Evolutionary conservation across 2,888 invertebrate species (phyloP).

Genomic region (Tinea pellionella): DNA sequence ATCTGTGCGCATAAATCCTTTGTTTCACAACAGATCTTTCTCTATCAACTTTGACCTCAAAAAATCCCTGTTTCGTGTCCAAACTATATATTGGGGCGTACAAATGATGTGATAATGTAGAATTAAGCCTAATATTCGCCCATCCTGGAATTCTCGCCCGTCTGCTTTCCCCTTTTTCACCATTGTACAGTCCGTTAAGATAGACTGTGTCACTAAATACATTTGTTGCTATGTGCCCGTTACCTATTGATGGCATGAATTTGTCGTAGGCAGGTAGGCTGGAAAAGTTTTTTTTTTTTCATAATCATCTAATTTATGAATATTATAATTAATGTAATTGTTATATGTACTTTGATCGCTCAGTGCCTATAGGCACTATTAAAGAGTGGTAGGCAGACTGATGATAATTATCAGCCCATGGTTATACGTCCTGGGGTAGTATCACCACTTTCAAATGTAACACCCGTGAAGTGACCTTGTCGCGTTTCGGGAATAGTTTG

Average conservation of each 20-base stretch:
- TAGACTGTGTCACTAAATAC: slow-evolving; percentile 70
- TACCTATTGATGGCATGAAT: slow-evolving; percentile 71
- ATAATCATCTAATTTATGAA: no score
- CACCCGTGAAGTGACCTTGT: no score
- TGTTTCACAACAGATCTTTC: slow-evolving; percentile 59
- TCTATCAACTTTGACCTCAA: slow-evolving; percentile 56
- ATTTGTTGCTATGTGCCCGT: slow-evolving; percentile 71
- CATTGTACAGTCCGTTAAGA: slow-evolving; percentile 72
- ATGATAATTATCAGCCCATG: no score
- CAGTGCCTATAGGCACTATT: no score
- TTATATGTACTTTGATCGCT: no score
- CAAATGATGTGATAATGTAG: slow-evolving; percentile 44
- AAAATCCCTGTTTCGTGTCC: slow-evolving; percentile 54
- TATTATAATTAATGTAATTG: no score
- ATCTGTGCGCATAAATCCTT: slow-evolving; percentile 57
- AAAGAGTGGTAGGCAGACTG: no score
- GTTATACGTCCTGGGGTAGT: no score
- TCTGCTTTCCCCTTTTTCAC: slow-evolving; percentile 63
- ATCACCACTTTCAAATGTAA: no score
- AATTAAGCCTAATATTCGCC: slow-evolving; percentile 64
- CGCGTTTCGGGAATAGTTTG: no score
- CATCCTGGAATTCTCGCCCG: slow-evolving; percentile 72
- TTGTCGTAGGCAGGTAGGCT: slow-evolving; percentile 66
- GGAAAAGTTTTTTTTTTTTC: no score
- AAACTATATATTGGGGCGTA: slow-evolving; percentile 53